Conservation (phyloP, 2,113 vertebrate genomes). For the Atrichornis clamosus region DNA sequence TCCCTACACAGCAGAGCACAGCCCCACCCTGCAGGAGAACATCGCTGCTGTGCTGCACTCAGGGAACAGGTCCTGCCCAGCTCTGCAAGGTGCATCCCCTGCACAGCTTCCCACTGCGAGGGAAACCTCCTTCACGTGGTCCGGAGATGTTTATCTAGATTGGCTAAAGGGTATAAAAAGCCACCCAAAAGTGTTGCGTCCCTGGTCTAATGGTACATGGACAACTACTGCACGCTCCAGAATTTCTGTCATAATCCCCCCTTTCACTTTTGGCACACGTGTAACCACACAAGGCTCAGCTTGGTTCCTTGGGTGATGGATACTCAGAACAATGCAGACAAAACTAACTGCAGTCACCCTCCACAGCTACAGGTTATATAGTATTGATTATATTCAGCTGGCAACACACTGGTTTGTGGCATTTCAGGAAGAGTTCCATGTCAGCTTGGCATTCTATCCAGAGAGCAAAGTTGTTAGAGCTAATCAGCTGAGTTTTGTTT, state of each 20-base stretch:
- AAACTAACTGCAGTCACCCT: background rate
- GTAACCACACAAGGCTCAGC: background rate
- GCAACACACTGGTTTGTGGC: background rate
- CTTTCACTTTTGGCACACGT: background rate
- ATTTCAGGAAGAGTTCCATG: background rate
- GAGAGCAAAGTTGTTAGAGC: background rate
- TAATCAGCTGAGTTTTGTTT: background rate
- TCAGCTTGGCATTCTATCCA: background rate
- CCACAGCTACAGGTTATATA: background rate
- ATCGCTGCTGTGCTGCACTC: background rate
- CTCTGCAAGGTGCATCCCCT: background rate
- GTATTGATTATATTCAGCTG: background rate
- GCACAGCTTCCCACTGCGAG: background rate
- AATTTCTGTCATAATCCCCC: background rate
- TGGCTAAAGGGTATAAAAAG: background rate
- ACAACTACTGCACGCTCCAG: background rate
- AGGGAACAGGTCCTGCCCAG: background rate
- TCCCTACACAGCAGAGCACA: accelerated
- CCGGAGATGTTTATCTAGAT: background rate
- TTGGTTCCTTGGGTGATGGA: background rate
- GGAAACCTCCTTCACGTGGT: background rate
- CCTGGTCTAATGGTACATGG: too few relatives aligned
- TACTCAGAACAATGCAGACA: background rate
- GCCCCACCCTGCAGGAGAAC: background rate
- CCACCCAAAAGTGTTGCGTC: background rate